A percentile compares a stretch with the other conserved stretches of the same genome.
These are phyloP conservation scores for Tetragnatha versicolor DNA, from an alignment of 1,140 invertebrate genomes.

Conservation along the genomic window DNA sequence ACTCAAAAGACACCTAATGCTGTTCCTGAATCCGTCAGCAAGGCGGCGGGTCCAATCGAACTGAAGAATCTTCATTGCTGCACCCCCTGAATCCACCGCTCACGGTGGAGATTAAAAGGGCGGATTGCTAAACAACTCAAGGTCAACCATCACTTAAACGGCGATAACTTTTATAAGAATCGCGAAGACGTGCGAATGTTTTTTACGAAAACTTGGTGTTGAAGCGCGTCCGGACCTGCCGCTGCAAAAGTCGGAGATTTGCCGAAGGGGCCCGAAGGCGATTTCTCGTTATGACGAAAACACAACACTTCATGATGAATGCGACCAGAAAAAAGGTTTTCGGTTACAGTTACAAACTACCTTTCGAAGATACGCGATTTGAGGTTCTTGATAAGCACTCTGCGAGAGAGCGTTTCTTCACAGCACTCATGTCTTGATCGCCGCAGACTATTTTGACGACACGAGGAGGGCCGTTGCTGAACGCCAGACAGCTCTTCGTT, in stretches of 20 bases:
- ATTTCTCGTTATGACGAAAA: constrained; percentile 7
- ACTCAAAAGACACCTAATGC: no score
- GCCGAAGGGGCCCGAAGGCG: constrained; percentile 10
- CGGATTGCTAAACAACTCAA: not conserved
- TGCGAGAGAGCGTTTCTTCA: constrained; percentile 35
- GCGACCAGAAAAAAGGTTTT: constrained; percentile 7
- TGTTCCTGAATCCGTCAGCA: no score
- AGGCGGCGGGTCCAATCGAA: no score
- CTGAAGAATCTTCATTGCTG: no score
- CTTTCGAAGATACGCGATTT: constrained; percentile 14
- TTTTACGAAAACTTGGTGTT: not conserved
- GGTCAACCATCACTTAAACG: not conserved
- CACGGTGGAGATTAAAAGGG: not conserved
- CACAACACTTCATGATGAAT: constrained; percentile 11
- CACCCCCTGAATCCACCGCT: not conserved
- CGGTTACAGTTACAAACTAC: not conserved
- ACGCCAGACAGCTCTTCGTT: not conserved
- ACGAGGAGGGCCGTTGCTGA: constrained; percentile 6
- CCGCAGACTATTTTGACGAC: not conserved
- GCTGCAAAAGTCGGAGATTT: not conserved
- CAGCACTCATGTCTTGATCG: constrained; percentile 42
- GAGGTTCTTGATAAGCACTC: constrained; percentile 27
- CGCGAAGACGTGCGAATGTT: not conserved
- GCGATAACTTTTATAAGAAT: not conserved
- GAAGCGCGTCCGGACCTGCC: not conserved